Conservation (phyloP, 2,797 vertebrate species). For the Saxicola maurus region DNA sequence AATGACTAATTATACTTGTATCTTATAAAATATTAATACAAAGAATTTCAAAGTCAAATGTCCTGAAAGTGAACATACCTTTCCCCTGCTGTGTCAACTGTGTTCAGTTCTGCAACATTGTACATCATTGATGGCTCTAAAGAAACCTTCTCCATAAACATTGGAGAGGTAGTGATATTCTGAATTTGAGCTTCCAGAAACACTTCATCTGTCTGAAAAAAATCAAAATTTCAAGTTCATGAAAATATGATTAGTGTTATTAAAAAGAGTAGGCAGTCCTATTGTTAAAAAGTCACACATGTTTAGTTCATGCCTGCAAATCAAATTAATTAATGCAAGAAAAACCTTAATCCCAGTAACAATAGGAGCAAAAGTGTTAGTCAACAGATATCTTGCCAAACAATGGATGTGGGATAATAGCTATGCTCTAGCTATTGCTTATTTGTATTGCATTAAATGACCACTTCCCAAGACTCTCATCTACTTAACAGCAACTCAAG, state of each 20-base stretch:
- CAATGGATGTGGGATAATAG: constrained; percentile 79
- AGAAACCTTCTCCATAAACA: constrained; percentile 99
- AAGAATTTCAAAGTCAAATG: not conserved
- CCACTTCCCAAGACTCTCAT: not conserved
- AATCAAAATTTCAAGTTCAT: constrained; percentile 5
- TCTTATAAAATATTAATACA: not conserved
- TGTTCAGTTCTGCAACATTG: constrained; percentile 93
- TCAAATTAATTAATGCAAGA: constrained; percentile 78
- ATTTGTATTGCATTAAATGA: not conserved
- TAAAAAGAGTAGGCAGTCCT: constrained; percentile 26
- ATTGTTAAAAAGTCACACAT: constrained; percentile 67
- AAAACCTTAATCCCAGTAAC: constrained; percentile 72
- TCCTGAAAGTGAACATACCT: constrained; percentile 72
- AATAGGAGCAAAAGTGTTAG: constrained; percentile 76
- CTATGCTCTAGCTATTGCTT: not conserved
- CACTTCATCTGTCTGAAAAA: constrained; percentile 94
- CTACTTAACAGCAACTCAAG: not conserved
- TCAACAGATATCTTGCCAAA: constrained; percentile 68
- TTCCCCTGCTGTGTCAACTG: constrained; percentile 68
- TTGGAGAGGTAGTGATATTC: constrained; percentile 97
- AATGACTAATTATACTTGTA: not conserved
- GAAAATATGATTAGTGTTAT: not conserved
- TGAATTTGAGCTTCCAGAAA: constrained; percentile 98
- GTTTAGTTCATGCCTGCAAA: constrained; percentile 92
- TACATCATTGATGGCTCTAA: constrained; percentile 97